Conservation (phyloP, 2,888 invertebrate genomes). For the Lasiommata megera region DNA sequence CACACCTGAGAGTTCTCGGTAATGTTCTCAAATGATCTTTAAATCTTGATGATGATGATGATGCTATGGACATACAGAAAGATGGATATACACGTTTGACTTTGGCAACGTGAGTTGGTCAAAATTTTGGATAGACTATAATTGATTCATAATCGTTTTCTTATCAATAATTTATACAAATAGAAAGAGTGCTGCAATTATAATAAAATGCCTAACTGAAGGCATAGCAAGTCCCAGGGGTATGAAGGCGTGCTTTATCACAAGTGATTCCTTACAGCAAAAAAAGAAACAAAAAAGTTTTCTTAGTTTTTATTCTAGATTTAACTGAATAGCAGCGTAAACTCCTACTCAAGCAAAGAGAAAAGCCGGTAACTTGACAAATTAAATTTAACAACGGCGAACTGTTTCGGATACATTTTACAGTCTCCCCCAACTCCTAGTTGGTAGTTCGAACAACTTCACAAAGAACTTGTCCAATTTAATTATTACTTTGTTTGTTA, state of each 20-base stretch:
- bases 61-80: too few species aligned
- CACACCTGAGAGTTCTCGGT: too few species aligned
- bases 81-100: too few species aligned
- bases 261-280: neutral
- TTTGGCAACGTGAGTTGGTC: too few species aligned
- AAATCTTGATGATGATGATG: too few species aligned
- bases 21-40: too few species aligned
- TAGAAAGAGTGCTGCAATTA: neutral
- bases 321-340: conserved; percentile 2
- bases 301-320: neutral
- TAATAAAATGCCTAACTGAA: neutral
- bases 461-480: conserved; percentile 25
- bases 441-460: conserved; percentile 9
- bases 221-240: neutral
- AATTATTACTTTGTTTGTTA: conserved; percentile 15
- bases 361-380: conserved; percentile 8
- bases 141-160: too few species aligned
- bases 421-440: neutral
- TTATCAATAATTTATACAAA: too few species aligned
- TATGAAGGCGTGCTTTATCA: neutral
- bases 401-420: conserved; percentile 6
- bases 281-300: neutral
- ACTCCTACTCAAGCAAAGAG: conserved; percentile 2
- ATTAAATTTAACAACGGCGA: conserved; percentile 13
- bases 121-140: too few species aligned